Base-by-base conservation (phyloP, 64 coral and sea anemone species). In the Hydrozoanthus tunicans region DNA sequence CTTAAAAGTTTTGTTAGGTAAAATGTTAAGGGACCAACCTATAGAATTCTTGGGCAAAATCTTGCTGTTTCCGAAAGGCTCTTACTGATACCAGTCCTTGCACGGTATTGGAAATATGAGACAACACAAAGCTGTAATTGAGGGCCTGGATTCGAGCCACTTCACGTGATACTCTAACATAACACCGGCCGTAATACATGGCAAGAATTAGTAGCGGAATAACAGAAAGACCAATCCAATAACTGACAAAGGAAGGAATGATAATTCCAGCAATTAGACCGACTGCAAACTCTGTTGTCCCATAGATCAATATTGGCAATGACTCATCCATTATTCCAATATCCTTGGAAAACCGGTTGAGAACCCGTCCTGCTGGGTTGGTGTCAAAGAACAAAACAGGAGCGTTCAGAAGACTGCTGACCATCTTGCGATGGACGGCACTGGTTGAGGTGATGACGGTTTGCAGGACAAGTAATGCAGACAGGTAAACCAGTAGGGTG, bases 131-230 rank as follows among this genome's bases (percentile, higher is more conserved):
- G 24, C 80, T 82, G 12, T 62, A 64, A 15, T 58, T 82, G 25
- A 82, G 59, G 27, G 60, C 80, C 80, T 82, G 80, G 26, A 82
- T 82, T 5, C 80, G 80, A 64, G 80, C 80, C 24, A 82, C 60
- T 64, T 82, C 80, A 64, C 80, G 59, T 43, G 80, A 64, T 64
- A 82, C 25, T 13, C 10, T 13, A 15, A 82, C 4, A 82, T 82
- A 82, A 17, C 60, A 25, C 23, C 80, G 55, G 1, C 59, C 24
- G 14, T 82, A 82, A 51, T 88, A 75, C 7, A 88, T 67, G 51
- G 15, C 66, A 20, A 73, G 65, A 23, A 13, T 52, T 43, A 88
- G 65, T 10, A 88, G 66, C n/a, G 84, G 84, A 88, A 88, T 15
- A 54, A 70, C 52, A n/a, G 67, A 11, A 71, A 88, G 69, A 27